A percentile compares a stretch with the other conserved stretches of the same genome.
Evolutionary conservation across 2,113 vertebrate species (phyloP).

Genomic region (Peromyscus maniculatus): DNA sequence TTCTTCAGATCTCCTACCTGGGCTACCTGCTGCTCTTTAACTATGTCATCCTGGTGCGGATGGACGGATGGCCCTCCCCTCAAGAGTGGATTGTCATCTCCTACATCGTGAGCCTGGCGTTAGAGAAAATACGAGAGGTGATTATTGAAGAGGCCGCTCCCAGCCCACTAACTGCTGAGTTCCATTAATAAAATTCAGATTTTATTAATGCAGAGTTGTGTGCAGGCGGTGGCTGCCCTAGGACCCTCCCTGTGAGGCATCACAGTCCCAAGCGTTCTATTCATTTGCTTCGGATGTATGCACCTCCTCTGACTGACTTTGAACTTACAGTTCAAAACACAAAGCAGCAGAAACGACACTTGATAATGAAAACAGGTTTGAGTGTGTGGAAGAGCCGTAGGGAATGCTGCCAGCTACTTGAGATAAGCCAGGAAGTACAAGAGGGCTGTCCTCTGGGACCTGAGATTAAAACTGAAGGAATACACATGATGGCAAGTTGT

Average conservation of each 20-base stretch:
- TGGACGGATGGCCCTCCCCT: conserved; percentile 95
- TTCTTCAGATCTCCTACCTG: conserved; percentile 94
- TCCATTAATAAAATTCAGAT: background rate
- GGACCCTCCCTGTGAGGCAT: background rate
- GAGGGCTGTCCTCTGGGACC: background rate
- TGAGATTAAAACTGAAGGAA: background rate
- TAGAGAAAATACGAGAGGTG: conserved; percentile 98
- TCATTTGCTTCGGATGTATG: background rate
- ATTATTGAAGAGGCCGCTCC: conserved; percentile 25
- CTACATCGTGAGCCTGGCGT: conserved; percentile 95
- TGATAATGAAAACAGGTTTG: background rate
- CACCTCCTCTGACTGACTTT: background rate
- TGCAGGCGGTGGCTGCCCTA: background rate
- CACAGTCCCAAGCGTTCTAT: background rate
- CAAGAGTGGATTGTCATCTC: conserved; percentile 98
- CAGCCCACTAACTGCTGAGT: too few species aligned
- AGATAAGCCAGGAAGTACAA: background rate
- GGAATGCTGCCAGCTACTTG: background rate
- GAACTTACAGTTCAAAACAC: background rate
- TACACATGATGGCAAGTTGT: background rate
- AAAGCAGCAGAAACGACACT: background rate
- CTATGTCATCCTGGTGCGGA: conserved; percentile 97
- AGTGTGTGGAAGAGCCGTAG: background rate
- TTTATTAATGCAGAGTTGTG: background rate
- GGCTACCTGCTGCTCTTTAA: conserved; percentile 97